Evolutionary conservation across 92 coral and sea anemone genomes (phyloP).

Genomic region (Umimayanthus kanabou): DNA sequence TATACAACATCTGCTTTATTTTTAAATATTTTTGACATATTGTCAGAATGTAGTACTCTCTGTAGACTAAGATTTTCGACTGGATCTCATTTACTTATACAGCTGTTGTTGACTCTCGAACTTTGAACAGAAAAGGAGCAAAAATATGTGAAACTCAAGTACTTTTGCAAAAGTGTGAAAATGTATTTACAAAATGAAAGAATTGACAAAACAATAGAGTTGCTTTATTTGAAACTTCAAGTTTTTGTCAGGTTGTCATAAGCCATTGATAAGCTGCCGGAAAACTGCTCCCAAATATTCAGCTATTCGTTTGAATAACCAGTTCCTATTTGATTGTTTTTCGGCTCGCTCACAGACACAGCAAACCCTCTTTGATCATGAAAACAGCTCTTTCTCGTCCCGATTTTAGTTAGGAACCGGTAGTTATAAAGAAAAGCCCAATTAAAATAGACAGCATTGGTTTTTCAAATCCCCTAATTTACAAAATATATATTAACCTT

Average conservation of each 20-base stretch:
- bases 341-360: no score
- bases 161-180: background rate
- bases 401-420: background rate
- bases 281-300: background rate
- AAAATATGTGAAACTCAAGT: background rate
- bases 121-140: background rate
- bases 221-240: background rate
- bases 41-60: background rate
- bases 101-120: conserved; percentile 1
- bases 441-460: background rate
- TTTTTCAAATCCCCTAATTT: background rate
- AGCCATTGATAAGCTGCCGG: no score
- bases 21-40: background rate
- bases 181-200: background rate
- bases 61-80: background rate
- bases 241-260: background rate
- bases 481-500: background rate
- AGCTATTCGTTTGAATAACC: background rate
- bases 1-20: background rate
- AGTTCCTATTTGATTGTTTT: background rate
- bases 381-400: background rate
- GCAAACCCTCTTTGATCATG: no score
- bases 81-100: background rate
- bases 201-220: background rate
- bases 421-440: background rate